Conservation (phyloP, 2,113 vertebrate species). For the Ammospiza nelsoni region DNA sequence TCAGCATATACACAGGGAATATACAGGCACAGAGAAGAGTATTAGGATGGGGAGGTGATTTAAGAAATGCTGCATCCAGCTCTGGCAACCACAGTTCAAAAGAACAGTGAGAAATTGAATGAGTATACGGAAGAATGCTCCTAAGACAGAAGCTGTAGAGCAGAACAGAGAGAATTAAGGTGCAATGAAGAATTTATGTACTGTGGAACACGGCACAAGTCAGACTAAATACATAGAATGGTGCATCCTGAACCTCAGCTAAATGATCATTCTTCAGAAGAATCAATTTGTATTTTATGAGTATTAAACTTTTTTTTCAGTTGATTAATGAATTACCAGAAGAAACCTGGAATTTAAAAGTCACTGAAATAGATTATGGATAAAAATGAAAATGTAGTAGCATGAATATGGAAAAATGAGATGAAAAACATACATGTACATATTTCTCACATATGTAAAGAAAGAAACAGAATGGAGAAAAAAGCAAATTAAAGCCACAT, state of each 20-base stretch:
- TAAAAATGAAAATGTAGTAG: neutral
- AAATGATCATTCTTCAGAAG: neutral
- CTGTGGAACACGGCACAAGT: neutral
- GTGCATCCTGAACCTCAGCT: neutral
- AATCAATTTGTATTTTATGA: neutral
- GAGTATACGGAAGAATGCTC: neutral
- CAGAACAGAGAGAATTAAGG: neutral
- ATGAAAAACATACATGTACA: neutral
- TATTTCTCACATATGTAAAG: neutral
- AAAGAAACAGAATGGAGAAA: neutral
- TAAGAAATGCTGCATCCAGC: neutral
- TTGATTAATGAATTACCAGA: neutral
- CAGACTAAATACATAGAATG: accelerated
- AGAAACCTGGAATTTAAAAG: neutral
- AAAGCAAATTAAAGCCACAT: neutral
- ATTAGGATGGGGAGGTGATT: neutral
- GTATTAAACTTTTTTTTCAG: neutral
- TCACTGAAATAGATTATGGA: neutral
- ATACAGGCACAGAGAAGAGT: neutral
- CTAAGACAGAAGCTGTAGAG: neutral
- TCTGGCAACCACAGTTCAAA: neutral
- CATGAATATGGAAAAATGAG: neutral
- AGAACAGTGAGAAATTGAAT: neutral
- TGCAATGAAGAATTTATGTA: neutral
- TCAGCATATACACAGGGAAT: neutral